Evolutionary conservation across 2,888 invertebrate species (phyloP), one percentile per base, ranked within the genome.

Genomic region (Schizaphis graminum): DNA sequence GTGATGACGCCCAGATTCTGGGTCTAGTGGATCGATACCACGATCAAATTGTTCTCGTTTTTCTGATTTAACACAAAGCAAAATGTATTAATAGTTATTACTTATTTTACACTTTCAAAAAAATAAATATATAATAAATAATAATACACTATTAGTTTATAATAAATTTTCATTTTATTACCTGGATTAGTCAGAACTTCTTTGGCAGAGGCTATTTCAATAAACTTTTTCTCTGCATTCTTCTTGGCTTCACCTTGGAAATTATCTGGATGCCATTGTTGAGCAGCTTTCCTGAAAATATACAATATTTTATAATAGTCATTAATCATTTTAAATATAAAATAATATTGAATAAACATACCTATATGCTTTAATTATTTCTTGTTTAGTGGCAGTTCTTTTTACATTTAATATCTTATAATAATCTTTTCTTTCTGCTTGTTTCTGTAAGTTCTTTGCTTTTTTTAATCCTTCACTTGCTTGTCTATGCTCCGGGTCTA

Each of bases 251-350:
- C 98, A 91, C 97, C 97, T 92, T 97, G 97, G 96, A 97, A 99
- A 96, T 98, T 99, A 96, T 99, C 99, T 0, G 99, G 99, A 96
- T 99, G 99, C 99, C 99, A 99, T 96, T 99, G 98, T 96, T 99
- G 98, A 28, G 99, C 99, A 92, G 98, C 97, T 96, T 98, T 99
- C 95, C 99, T 96, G 95, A 96, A 97, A 11, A 94, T 85, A 47
- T 10, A 28, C 0, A 94, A 91, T 28, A 91, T 94, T 61, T 47
- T 10, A 84, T 84, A 61, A 21, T 44, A n/a, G 10, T 26, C 41
- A 56, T 86, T 28, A 28, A 28, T 88, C 7, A 28, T 77, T 56
- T 35, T 57, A 5, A 35, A 77, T 77, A 21, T 8, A 77, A 92
- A n/a, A 53, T 41, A 85, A 88, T 7, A 7, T 35, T 28, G 35